Conservation (phyloP, 2,113 vertebrate genomes). For the Scomber colias region DNA sequence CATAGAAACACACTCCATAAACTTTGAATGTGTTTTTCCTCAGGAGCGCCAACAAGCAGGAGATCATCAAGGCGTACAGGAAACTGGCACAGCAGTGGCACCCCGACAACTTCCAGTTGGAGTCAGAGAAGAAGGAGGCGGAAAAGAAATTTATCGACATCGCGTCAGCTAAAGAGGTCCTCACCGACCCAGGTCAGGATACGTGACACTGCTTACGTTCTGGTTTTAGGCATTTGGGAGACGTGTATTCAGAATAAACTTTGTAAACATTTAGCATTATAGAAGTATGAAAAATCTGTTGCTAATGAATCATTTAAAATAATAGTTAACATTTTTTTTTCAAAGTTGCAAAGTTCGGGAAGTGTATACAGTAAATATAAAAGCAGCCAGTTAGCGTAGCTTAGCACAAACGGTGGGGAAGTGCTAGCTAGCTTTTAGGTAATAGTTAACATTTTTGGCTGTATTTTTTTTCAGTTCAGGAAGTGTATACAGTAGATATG, state of each 20-base stretch:
- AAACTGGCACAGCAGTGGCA: slow-evolving; percentile 88
- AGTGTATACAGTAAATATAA: too few relatives aligned
- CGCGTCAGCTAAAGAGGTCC: slow-evolving; percentile 88
- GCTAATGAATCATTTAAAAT: too few relatives aligned
- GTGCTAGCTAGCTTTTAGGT: too few relatives aligned
- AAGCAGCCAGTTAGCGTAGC: too few relatives aligned
- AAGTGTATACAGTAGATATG: too few relatives aligned
- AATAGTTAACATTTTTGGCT: too few relatives aligned
- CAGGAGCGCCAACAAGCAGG: slow-evolving; percentile 85
- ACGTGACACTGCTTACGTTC: not conserved
- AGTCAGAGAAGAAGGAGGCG: slow-evolving; percentile 86
- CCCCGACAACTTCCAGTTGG: slow-evolving; percentile 88
- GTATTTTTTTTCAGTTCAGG: too few relatives aligned
- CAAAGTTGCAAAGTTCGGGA: too few relatives aligned
- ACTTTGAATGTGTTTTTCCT: not conserved
- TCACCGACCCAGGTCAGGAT: slow-evolving; percentile 86
- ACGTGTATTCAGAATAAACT: not conserved
- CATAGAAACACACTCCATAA: not conserved
- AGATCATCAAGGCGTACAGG: slow-evolving; percentile 84
- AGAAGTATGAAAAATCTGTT: not conserved
- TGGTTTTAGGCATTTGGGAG: not conserved
- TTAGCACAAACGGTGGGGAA: too few relatives aligned
- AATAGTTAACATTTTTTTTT: too few relatives aligned
- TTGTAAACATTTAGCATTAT: too few relatives aligned
- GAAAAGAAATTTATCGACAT: slow-evolving; percentile 90